Evolutionary conservation across 35 echinoderm and acorn worm genomes (phyloP), one percentile per base, ranked within the genome.

Genomic region (Apostichopus californicus): DNA sequence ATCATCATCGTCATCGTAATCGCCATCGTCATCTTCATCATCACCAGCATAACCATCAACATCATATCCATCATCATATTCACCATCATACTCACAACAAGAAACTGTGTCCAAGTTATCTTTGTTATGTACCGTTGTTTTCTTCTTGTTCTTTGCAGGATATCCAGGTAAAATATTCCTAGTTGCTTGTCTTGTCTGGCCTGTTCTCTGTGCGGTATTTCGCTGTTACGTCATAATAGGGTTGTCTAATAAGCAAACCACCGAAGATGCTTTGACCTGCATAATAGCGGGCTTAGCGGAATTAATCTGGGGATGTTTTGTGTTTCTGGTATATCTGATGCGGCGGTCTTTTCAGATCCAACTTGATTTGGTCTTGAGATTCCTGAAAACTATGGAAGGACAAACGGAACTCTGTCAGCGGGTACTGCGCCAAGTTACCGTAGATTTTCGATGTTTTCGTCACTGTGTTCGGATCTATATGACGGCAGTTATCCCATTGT

Each of bases 381-480:
- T 52, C 54, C 11, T 89, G 0, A 73, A 54, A 66, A 89, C 18
- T 21, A 58, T 65, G 57, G 86, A 89, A 89, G 61, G 68, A 9
- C 18, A 89, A n/a, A 54, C 61, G 18, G 57, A 89, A 10, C 60
- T 72, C 15, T 89, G 61, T 14, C 86, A 46, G 57, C 26, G 24
- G 2, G 52, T 72, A 46, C 7, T 89, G 13, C 63, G 21, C 1
- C 61, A 66, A 89, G 57, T 89, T 9, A 72, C 86, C 1, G 61
- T 89, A 14, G 86, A 89, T 46, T 89, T 89, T 66, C 14, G 64
- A 13, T 89, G 86, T 89, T 89, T 73, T 46, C 60, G 63, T 46
- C 61, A 73, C 58, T 89, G 86, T 14, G 86, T 89, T 8, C n/a
- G 86, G 9, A 52, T 89, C 13, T 89, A 89, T 26, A 89, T 72